Evolutionary conservation across 2,888 invertebrate genomes (phyloP).

Genomic region (Lasioglossum figueresi): DNA sequence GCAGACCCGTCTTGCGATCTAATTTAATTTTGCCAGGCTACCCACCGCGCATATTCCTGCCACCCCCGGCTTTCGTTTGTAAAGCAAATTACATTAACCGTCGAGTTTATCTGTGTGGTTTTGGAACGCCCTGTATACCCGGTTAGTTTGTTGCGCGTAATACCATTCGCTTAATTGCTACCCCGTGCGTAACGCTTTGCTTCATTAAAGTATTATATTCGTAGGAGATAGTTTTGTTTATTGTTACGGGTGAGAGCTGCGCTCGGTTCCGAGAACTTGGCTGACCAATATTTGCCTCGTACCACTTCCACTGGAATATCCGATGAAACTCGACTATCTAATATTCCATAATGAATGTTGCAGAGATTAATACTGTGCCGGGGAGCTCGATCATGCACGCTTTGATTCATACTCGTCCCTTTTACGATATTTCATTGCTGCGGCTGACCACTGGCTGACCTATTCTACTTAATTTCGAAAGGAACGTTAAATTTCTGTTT

Average conservation of each 20-base stretch:
- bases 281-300: not conserved
- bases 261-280: not conserved
- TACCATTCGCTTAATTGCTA: not conserved
- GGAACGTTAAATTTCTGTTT: not conserved
- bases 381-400: not conserved
- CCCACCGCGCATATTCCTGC: not conserved
- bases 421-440: not conserved
- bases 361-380: not conserved
- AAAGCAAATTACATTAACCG: constrained; percentile 1
- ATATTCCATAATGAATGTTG: not conserved
- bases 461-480: not conserved
- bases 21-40: not conserved
- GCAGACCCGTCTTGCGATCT: not conserved
- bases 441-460: not conserved
- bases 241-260: not conserved
- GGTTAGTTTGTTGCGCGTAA: not conserved
- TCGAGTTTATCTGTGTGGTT: not conserved
- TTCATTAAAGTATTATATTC: constrained; percentile 4
- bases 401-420: not conserved
- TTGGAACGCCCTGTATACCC: not conserved
- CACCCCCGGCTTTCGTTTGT: not conserved
- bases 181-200: not conserved
- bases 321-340: not conserved
- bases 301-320: not conserved
- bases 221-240: not conserved